phyloP scores from a whole-genome alignment of 2,113 vertebrate genomes.

The Hemicordylus capensis region DNA sequence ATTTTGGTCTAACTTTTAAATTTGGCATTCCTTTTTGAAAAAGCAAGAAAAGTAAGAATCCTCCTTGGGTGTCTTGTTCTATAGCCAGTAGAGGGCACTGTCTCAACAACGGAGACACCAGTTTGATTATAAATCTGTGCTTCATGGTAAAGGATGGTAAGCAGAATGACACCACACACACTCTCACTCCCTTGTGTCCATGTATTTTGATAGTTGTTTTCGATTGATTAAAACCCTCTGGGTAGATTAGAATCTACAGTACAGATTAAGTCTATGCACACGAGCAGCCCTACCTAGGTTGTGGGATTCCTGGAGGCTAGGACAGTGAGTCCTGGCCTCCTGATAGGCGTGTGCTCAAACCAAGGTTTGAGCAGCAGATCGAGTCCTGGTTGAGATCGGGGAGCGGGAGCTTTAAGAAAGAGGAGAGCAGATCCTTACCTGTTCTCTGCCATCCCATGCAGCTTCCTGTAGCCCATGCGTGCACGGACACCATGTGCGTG shows the following conservation, averaged over 20 bases:
- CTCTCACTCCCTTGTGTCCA: background rate
- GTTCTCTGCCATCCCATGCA: too few relatives aligned
- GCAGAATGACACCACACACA: background rate
- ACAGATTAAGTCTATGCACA: too few relatives aligned
- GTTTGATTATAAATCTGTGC: background rate
- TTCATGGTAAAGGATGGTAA: background rate
- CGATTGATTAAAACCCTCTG: background rate
- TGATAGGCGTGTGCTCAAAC: too few relatives aligned
- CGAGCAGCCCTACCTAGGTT: too few relatives aligned
- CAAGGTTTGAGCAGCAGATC: too few relatives aligned
- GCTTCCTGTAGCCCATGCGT: too few relatives aligned
- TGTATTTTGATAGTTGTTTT: background rate
- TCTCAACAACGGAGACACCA: background rate
- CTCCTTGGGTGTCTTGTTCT: background rate
- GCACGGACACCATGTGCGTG: too few relatives aligned
- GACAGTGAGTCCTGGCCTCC: too few relatives aligned
- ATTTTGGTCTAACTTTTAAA: background rate
- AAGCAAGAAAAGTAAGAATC: background rate
- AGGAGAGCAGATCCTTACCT: too few relatives aligned
- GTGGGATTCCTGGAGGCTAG: too few relatives aligned
- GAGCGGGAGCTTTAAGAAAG: too few relatives aligned
- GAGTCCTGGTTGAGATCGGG: too few relatives aligned
- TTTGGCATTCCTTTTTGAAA: background rate
- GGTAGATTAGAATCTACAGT: background rate
- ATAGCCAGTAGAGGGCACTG: conserved; percentile 11